Conservation (phyloP, 2,888 invertebrate genomes). For the Gymnosoma rotundatum region DNA sequence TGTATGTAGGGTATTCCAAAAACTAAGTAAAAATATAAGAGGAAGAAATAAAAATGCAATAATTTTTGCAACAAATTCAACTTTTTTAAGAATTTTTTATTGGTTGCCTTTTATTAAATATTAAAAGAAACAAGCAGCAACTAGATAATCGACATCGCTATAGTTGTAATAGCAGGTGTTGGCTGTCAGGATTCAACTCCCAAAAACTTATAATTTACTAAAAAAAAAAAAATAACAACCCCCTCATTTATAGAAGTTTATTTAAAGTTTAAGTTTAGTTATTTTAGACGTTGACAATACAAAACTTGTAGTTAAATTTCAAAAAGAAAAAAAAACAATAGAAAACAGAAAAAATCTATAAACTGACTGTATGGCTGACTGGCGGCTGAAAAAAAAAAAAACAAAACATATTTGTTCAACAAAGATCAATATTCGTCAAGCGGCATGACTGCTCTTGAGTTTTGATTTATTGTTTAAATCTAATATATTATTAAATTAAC, state of each 20-base stretch:
- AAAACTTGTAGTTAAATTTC: not conserved
- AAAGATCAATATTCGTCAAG: constrained; percentile 19
- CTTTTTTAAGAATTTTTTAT: not conserved
- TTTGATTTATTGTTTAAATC: constrained; percentile 33
- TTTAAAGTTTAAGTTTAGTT: no score
- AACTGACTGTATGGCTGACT: constrained; percentile 40
- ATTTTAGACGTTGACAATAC: no score
- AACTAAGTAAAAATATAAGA: no score
- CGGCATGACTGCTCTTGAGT: constrained; percentile 26
- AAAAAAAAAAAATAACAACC: not conserved
- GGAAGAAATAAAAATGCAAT: no score
- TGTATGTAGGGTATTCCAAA: no score
- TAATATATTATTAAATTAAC: constrained; percentile 22
- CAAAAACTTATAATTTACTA: constrained; percentile 57
- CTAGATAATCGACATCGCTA: constrained; percentile 16
- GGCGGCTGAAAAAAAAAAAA: not conserved
- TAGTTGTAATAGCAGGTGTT: constrained; percentile 73
- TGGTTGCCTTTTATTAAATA: not conserved
- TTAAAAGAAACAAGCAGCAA: constrained; percentile 11
- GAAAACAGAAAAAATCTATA: no score
- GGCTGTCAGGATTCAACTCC: constrained; percentile 68
- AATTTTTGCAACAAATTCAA: not conserved
- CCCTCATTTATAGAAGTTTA: constrained; percentile 4
- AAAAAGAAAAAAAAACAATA: not conserved
- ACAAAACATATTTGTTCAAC: constrained; percentile 3